Evolutionary conservation across 2,113 vertebrate species (phyloP).

Genomic region (Prunella himalayana): DNA sequence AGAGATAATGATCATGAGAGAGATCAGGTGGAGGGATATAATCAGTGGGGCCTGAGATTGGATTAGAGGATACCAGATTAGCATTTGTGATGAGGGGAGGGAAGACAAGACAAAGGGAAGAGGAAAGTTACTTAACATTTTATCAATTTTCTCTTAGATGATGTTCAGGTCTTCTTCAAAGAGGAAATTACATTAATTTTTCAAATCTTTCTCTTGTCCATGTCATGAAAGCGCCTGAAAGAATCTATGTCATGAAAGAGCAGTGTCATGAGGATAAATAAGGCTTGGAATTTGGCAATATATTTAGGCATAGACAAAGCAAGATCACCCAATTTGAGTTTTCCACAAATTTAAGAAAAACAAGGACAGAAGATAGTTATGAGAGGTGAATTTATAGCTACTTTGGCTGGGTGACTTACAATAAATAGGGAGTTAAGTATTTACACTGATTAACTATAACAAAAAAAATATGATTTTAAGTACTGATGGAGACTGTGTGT

Average conservation of each 20-base stretch:
- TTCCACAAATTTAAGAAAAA: neutral
- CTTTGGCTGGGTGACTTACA: neutral
- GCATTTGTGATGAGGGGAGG: neutral
- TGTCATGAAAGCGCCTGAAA: neutral
- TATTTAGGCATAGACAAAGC: neutral
- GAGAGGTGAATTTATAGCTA: neutral
- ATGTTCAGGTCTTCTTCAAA: neutral
- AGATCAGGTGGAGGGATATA: neutral
- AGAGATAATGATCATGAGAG: neutral
- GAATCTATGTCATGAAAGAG: neutral
- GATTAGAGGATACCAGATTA: neutral
- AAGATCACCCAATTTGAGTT: neutral
- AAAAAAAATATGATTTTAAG: neutral
- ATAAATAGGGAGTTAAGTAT: neutral
- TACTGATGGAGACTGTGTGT: neutral
- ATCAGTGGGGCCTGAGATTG: neutral
- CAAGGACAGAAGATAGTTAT: neutral
- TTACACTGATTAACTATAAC: neutral
- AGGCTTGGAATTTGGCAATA: neutral
- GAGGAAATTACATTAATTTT: neutral
- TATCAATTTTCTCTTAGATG: neutral
- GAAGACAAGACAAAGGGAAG: neutral
- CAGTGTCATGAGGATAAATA: accelerated
- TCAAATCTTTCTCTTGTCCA: neutral
- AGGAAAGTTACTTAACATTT: neutral